A percentile compares a stretch with the other conserved stretches of the same genome.
Conservation (phyloP, 1,140 invertebrate genomes). For the Diabrotica virgifera region DNA sequence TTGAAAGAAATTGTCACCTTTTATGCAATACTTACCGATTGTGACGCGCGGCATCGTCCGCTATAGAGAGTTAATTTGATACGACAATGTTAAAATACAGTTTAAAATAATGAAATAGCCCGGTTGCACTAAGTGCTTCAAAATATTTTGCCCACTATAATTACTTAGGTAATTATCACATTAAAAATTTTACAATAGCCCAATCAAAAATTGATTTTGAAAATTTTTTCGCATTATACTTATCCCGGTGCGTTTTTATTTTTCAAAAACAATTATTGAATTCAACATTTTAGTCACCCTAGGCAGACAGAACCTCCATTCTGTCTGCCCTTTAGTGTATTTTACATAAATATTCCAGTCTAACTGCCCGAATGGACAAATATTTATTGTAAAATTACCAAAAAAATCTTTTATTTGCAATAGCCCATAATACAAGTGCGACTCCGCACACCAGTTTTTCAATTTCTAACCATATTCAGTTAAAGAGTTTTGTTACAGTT, state of each 20-base stretch:
- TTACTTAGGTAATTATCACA: constrained; percentile 36
- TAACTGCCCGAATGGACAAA: constrained; percentile 48
- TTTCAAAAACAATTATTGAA: constrained; percentile 28
- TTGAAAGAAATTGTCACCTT: constrained; percentile 32
- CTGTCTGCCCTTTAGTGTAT: constrained; percentile 37
- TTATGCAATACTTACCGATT: constrained; percentile 31
- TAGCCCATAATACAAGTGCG: constrained; percentile 37
- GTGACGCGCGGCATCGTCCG: constrained; percentile 17
- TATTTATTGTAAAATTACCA: constrained; percentile 51
- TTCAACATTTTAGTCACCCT: constrained; percentile 38
- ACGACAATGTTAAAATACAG: constrained; percentile 35
- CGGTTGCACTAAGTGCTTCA: constrained; percentile 50
- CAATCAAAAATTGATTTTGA: constrained; percentile 33
- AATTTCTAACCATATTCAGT: constrained; percentile 34
- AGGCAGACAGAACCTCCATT: constrained; percentile 10
- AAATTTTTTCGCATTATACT: constrained; percentile 13
- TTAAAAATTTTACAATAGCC: constrained; percentile 47
- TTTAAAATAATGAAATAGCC: constrained; percentile 45
- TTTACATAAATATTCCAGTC: constrained; percentile 49
- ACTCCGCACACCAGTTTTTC: constrained; percentile 27
- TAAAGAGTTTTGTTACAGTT: constrained; percentile 27
- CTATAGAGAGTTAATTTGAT: constrained; percentile 21
- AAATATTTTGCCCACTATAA: constrained; percentile 47
- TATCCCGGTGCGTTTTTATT: constrained; percentile 9
- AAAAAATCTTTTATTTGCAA: constrained; percentile 42